Evolutionary conservation across 1,140 invertebrate species (phyloP), one percentile per base, ranked within the genome.

Genomic region (Mylabris phalerata): DNA sequence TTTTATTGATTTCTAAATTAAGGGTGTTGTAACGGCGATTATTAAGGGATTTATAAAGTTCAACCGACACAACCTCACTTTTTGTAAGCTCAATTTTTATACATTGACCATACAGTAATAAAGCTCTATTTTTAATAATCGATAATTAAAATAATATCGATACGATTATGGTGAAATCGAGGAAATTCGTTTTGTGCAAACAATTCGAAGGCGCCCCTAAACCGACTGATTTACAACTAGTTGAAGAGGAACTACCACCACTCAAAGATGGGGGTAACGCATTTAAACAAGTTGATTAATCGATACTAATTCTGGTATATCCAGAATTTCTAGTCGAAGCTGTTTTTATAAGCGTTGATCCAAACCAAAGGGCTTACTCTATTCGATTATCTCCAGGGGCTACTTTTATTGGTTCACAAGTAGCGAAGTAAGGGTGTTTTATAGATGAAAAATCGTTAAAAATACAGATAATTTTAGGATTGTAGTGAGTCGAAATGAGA

Each of bases 281-380:
- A 32, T 5, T 7, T 4, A 32, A 5, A 4, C 3, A 5, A 0
- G 4, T 32, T 32, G 4, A 7, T 32, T 32, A 7, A 19, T 19
- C 19, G 19, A 19, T 19, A 40, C 39, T 32, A 5, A 32, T 32
- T 7, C 7, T 7, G 2, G 7, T 32, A 5, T 32, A 5, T 10
- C 32, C 19, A 71, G 69, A 88, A 72, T 80, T 82, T 67, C 72
- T 87, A 40, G 75, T 78, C n/a, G 74, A 87, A 76, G 84, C 85
- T 7, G 79, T 84, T 63, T 87, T 79, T 64, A 63, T 87, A 2
- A 86, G 84, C 55, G 84, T 88, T 3, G 86, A 88, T 71, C 85
- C 86, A 39, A 87, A 87, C 60, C 85, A 86, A 83, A 75, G 85
- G 61, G 74, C 75, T 0, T 82, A 82, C 52, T 72, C 77, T 66